Conservation (phyloP, 2,888 invertebrate species). For the Argyresthia goedartella region DNA sequence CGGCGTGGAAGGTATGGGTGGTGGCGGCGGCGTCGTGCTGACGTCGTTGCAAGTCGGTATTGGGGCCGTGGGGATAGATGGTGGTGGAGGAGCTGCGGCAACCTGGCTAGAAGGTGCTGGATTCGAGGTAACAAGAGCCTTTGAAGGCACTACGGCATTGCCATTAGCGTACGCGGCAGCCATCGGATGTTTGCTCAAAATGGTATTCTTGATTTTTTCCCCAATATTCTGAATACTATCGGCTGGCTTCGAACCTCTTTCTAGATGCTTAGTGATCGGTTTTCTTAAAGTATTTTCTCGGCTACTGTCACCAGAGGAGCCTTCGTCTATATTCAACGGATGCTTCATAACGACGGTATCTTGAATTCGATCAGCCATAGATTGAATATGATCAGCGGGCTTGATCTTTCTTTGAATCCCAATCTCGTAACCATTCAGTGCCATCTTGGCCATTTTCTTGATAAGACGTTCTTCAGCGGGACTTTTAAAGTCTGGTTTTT, state of each 20-base stretch:
- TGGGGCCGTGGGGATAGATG: conserved; percentile 41
- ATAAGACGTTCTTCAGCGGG: conserved; percentile 63
- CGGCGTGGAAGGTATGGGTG: conserved; percentile 22
- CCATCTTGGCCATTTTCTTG: conserved; percentile 66
- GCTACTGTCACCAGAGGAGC: conserved; percentile 40
- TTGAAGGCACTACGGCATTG: conserved; percentile 16
- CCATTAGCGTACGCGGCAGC: conserved; percentile 8
- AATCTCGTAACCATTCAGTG: conserved; percentile 64
- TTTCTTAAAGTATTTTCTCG: conserved; percentile 37
- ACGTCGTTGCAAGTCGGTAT: background rate
- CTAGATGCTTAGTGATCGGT: conserved; percentile 36
- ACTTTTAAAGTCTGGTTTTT: conserved; percentile 56
- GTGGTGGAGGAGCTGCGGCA: conserved; percentile 25
- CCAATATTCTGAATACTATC: conserved; percentile 40
- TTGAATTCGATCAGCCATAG: conserved; percentile 65
- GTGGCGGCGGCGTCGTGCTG: background rate
- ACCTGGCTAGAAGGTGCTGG: conserved; percentile 14
- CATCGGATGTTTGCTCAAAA: conserved; percentile 39
- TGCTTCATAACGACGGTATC: conserved; percentile 67
- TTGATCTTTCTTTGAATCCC: conserved; percentile 67
- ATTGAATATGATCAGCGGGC: conserved; percentile 63
- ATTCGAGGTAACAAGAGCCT: conserved; percentile 8
- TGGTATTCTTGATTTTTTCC: conserved; percentile 47
- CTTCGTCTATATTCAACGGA: conserved; percentile 50
- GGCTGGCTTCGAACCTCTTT: conserved; percentile 36